Base-by-base conservation (phyloP, 1,140 invertebrate genomes). In the Drosophila mauritiana region DNA sequence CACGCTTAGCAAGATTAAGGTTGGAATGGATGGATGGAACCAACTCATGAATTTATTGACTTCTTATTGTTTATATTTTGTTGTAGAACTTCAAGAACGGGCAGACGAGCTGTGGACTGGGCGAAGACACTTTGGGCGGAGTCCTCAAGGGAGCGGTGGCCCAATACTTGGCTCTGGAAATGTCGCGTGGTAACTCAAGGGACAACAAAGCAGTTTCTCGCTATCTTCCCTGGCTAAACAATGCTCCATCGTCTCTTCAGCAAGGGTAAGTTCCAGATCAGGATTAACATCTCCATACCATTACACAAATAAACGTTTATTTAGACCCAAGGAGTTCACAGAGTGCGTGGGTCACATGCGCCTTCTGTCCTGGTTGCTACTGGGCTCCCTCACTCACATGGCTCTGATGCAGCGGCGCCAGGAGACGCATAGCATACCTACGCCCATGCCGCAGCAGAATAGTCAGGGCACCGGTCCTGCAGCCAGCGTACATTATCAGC, bases 291-390 rank as follows among this genome's bases (percentile, higher is more conserved):
- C 5, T 27, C 2, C 11, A n/a, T 25, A 8, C 2, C 11, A n/a
- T 25, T 8, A 46, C 1, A 4, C 17, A 42, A 39, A 12, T 2
- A 17, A 4, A n/a, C 22, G 39, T 72, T 52, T 73, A 3, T 92
- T 86, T 97, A 92, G 91, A 20, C 97, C 97, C 7, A 96, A 97
- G 70, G 99, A 99, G 92, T 99, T 99, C 85, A 94, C 97, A 0
- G 99, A 99, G 91, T 99, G 98, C 89, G 97, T 99, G 39, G 95
- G 96, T 20, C 98, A 99, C 82, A 97, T 99, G 79, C 95, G 99
- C 15, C 93, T 99, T 20, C 93, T 99, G 15, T 99, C 98, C 0
- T 99, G 99, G 99, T 93, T 99, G 42, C 93, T 99, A 76, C 94
- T 99, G 69, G 99, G 99, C 12, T 97, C 98, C 17, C 94, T 99